Evolutionary conservation across 2,797 vertebrate species (phyloP).

Genomic region (Premnoplex brunnescens): DNA sequence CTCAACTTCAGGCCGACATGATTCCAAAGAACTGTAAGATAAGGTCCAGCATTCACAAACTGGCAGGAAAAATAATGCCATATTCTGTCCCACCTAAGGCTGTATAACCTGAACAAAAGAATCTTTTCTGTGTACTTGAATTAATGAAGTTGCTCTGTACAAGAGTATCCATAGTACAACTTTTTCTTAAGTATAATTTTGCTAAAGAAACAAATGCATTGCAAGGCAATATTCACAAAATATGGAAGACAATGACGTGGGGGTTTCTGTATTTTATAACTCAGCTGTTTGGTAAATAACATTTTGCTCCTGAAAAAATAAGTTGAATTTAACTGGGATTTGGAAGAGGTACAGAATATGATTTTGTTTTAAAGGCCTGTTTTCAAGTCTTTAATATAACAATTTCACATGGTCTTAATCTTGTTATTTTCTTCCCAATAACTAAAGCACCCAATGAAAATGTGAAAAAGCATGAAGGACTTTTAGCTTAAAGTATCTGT

Average conservation of each 20-base stretch:
- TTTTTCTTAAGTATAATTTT: background rate
- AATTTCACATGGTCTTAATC: background rate
- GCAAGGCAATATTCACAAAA: background rate
- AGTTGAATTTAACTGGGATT: background rate
- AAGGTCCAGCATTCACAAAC: background rate
- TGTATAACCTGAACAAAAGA: background rate
- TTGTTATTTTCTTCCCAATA: slow-evolving; percentile 1
- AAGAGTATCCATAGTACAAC: background rate
- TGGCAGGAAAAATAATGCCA: background rate
- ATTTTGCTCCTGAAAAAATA: background rate
- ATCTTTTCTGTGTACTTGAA: background rate
- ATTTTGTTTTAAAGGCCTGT: background rate
- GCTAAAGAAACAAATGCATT: background rate
- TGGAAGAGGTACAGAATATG: background rate
- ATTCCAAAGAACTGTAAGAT: background rate
- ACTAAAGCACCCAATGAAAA: background rate
- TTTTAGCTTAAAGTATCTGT: background rate
- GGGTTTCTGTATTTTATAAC: background rate
- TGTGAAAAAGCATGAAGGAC: background rate
- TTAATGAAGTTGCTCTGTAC: background rate
- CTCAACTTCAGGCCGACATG: background rate
- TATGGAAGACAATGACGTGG: background rate
- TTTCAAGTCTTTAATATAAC: background rate
- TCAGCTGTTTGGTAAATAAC: background rate
- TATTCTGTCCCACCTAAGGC: background rate